Evolutionary conservation across 2,888 invertebrate genomes (phyloP), one percentile per base, ranked within the genome.

Genomic region (Micropterix aruncella): DNA sequence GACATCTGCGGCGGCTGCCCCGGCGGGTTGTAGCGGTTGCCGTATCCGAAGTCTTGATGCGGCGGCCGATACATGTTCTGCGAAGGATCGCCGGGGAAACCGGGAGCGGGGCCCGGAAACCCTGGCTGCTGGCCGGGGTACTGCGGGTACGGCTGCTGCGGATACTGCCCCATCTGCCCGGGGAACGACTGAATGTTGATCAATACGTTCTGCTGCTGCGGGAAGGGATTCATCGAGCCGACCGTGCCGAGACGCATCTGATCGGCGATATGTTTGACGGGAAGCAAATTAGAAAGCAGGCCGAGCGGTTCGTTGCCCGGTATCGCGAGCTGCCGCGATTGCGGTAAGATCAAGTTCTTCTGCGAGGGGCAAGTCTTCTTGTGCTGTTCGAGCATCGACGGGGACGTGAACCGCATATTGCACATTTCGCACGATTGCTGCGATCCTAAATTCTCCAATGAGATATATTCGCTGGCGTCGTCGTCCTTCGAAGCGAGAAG

Each of bases 181-280:
- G 77, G 77, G 52, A 76, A 77, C 41, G 77, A 77, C 54, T 78
- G 77, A 19, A 77, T 77, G 52, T 78, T 78, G 41, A 78, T 77
- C 61, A 77, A 68, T 2, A 78, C 77, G 54, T 77, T 77, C 55
- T 78, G 78, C 54, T 78, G 78, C 1, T 47, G 38, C 5, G 63
- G 63, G 16, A 64, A 51, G 1, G 59, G 57, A 46, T 54, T 55
- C 12, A 5, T 12, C 7, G 7, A 7, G 7, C 61, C 57, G 1
- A 66, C 63, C 1, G 55, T 56, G 2, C 68, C 62, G 16, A 71
- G 50, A 51, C 70, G 69, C 4, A 49, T 48, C 56, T 69, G 68
- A 50, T 70, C 70, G 14, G 65, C 70, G 46, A 70, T 55, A 48
- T 67, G 66, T 52, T 68, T 70, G 0, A 70, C 68, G 2, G 71